Evolutionary conservation across 2,797 vertebrate species (phyloP).

Genomic region (Falco berigora): DNA sequence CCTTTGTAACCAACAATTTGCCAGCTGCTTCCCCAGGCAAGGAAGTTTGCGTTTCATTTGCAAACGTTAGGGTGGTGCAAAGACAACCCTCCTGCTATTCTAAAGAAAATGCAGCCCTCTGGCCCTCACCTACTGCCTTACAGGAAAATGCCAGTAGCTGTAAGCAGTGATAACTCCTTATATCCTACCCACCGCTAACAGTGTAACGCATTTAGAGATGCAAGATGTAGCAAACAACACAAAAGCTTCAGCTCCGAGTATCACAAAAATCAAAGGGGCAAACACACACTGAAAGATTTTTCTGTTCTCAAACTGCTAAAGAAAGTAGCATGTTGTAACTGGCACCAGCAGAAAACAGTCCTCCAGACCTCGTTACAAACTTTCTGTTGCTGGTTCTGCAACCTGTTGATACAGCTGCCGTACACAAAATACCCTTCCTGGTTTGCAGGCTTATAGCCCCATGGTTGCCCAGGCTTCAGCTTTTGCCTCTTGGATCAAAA

Average conservation of each 20-base stretch:
- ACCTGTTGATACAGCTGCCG: background rate
- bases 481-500: background rate
- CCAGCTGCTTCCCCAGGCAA: conserved; percentile 16
- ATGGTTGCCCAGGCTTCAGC: background rate
- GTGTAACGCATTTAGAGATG: fast-evolving
- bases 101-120: background rate
- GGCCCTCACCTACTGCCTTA: background rate
- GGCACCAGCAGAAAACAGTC: background rate
- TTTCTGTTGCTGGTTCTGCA: background rate
- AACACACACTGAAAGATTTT: background rate
- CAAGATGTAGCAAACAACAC: background rate
- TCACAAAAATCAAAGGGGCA: background rate
- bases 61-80: background rate
- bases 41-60: background rate
- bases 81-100: background rate
- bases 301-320: background rate
- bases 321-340: background rate
- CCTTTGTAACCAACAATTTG: background rate
- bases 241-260: background rate
- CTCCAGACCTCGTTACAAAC: background rate
- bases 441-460: background rate
- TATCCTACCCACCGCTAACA: background rate
- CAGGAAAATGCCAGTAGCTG: background rate
- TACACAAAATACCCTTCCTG: background rate
- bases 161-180: background rate